Percentiles rank a stretch among this genome's conserved stretches.
phyloP scores from a whole-genome alignment of 2,797 vertebrate species.

The Hippoglossus hippoglossus region DNA sequence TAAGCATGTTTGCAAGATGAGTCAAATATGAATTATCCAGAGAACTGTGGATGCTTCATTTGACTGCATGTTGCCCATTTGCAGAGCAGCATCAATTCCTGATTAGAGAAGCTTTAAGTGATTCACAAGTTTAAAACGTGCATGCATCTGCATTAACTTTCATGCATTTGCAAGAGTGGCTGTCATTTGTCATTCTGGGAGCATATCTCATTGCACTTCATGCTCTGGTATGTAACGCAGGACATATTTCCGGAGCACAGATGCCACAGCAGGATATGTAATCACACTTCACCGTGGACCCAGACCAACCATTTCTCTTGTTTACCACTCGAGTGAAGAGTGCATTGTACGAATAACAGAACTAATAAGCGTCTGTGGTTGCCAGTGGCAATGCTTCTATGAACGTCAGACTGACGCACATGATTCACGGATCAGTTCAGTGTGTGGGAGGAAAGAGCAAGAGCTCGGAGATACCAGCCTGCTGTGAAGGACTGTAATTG shows the following conservation, averaged over 20 bases:
- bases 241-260: conserved; percentile 5
- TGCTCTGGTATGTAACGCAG: conserved; percentile 36
- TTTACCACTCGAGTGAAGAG: conserved; percentile 53
- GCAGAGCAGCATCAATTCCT: conserved; percentile 35
- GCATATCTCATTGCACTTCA: conserved; percentile 10
- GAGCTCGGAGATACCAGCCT: conserved; percentile 75
- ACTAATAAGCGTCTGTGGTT: conserved; percentile 69
- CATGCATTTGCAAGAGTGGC: conserved; percentile 42
- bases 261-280: conserved; percentile 39
- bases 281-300: conserved; percentile 40
- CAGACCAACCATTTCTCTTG: conserved; percentile 41
- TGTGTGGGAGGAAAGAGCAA: conserved; percentile 82
- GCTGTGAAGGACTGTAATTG: conserved; percentile 85
- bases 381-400: conserved; percentile 70
- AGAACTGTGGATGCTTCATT: neutral
- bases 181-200: conserved; percentile 2
- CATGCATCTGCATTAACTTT: conserved; percentile 33
- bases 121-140: conserved; percentile 3
- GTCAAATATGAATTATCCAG: neutral
- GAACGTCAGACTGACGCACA: conserved; percentile 87
- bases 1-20: conserved; percentile 25
- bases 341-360: conserved; percentile 62
- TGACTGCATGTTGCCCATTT: conserved; percentile 40
- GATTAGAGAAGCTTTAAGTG: conserved; percentile 16
- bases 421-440: conserved; percentile 65